These are phyloP conservation scores for Eidolon helvum DNA, from an alignment of 2,113 vertebrate species.

Conservation along the genomic window DNA sequence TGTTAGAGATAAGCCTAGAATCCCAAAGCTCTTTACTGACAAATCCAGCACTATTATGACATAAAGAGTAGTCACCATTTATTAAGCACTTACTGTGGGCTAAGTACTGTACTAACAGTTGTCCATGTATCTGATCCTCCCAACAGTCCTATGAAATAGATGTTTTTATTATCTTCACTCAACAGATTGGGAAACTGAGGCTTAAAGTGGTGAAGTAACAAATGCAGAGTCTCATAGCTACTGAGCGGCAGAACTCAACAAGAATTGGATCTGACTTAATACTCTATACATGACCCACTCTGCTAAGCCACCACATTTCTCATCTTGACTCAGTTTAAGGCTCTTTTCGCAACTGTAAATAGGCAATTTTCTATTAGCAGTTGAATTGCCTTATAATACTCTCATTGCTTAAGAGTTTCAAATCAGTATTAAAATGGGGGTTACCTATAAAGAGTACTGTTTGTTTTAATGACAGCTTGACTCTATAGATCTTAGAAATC, in stretches of 20 bases:
- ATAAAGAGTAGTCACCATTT: not conserved
- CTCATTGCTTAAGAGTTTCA: not conserved
- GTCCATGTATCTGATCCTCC: not conserved
- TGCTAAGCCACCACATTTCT: not conserved
- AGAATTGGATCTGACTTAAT: not conserved
- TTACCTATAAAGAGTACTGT: not conserved
- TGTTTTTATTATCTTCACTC: not conserved
- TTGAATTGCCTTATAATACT: not conserved
- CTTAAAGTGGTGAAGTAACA: not conserved
- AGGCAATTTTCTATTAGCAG: not conserved
- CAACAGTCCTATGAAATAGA: not conserved
- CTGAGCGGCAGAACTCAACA: not conserved
- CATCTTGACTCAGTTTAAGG: not conserved
- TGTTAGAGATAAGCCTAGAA: not conserved
- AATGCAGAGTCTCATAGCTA: not conserved
- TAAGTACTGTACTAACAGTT: not conserved
- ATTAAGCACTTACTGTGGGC: not conserved
- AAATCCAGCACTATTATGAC: not conserved
- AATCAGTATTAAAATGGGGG: not conserved
- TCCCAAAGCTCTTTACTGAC: not conserved
- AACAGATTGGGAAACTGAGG: not conserved
- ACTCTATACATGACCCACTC: fast-evolving
- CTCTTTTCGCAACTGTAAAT: not conserved
- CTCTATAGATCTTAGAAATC: conserved; percentile 2
- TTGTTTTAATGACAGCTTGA: not conserved